Evolutionary conservation across 1,140 invertebrate species (phyloP).

Genomic region (Ips nitidus): DNA sequence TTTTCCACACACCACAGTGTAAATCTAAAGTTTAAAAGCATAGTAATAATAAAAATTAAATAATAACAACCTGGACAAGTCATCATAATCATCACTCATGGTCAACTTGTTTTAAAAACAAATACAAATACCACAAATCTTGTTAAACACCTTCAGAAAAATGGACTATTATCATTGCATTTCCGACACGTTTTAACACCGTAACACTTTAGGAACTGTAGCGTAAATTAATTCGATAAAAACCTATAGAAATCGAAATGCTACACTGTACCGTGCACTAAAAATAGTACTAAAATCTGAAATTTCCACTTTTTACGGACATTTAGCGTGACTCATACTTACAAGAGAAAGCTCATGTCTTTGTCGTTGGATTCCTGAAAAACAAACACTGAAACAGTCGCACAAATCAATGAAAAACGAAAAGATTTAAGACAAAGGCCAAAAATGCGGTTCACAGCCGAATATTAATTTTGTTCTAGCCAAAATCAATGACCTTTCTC

Average conservation of each 20-base stretch:
- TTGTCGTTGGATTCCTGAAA: background rate
- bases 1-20: no score
- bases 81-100: slow-evolving; percentile 23
- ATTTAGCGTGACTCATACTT: slow-evolving; percentile 44
- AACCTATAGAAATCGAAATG: no score
- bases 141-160: no score
- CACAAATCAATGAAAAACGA: background rate
- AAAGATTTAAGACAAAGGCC: no score
- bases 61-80: slow-evolving; percentile 15
- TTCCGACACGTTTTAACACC: no score
- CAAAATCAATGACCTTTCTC: slow-evolving; percentile 37
- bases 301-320: slow-evolving; percentile 28
- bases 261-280: slow-evolving; percentile 1
- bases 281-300: slow-evolving; percentile 21
- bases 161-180: no score
- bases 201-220: no score
- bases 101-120: background rate
- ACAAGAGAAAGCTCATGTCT: slow-evolving; percentile 54
- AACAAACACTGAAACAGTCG: slow-evolving; percentile 6
- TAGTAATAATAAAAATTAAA: slow-evolving; percentile 19
- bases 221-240: no score
- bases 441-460: no score
- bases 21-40: background rate
- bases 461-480: background rate
- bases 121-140: no score